Evolutionary conservation across 2,113 vertebrate genomes (phyloP), one percentile per base, ranked within the genome.

Genomic region (Scophthalmus maximus): DNA sequence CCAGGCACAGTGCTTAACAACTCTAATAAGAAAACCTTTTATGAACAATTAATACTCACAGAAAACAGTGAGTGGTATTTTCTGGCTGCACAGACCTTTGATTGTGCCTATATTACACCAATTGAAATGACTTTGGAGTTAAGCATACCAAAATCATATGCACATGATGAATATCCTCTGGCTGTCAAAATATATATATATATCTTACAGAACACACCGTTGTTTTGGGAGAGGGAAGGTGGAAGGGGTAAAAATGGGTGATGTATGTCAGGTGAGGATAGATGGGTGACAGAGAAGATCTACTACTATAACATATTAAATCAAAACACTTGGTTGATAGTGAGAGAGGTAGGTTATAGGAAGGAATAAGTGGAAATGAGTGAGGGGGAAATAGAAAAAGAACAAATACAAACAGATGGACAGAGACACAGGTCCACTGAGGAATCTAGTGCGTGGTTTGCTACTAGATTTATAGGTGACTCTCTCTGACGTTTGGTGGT

Each of bases 391-490:
- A 89, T 92, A 93, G 89, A 92, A 93, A n/a, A 92, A 89, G 89
- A 94, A 93, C 90, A 92, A 93, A 93, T 93, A 93, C 90, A 93
- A 91, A 94, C 90, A 93, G 90, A 95, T 95, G 94, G 93, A 94
- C 94, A 91, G 94, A 92, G 92, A 92, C 96, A 99, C 96, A 94
- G 98, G 96, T 96, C 98, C 98, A 98, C 96, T 99, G 97, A 99
- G 97, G 97, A 99, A 99, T 99, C 98, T 96, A 96, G 98, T 95
- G 94, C 97, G 98, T 94, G 98, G 97, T 98, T 99, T 99, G 96
- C 96, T 98, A 96, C 95, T 99, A 97, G 97, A 97, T 95, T 99
- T 98, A 98, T 97, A 96, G 95, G 97, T 95, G 95, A 98, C 95
- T 96, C 96, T 98, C 95, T 98, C 97, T 95, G 97, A 96, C 88